phyloP scores from a whole-genome alignment of 1,140 invertebrate species.

The Euura saliciscinereae region DNA sequence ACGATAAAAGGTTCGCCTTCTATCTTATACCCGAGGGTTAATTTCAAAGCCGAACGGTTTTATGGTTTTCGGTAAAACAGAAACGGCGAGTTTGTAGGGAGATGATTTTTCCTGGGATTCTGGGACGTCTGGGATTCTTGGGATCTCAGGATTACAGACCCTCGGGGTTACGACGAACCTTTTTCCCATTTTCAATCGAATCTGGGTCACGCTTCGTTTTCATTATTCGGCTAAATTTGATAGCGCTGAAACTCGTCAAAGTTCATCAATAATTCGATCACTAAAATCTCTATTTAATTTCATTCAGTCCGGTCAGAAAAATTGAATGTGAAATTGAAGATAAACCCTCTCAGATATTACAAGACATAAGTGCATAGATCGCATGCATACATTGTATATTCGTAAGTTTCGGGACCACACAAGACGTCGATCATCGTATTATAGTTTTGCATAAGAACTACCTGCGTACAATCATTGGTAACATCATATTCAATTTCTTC shows the following conservation, averaged over 20 bases:
- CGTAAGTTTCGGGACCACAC: constrained; percentile 36
- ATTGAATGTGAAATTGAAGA: too few species aligned
- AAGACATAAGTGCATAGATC: too few species aligned
- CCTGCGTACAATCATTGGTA: constrained; percentile 40
- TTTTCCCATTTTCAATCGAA: constrained; percentile 21
- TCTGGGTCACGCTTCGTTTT: constrained; percentile 9
- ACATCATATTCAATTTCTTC: constrained; percentile 48
- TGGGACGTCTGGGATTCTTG: neutral
- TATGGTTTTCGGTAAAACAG: constrained; percentile 26
- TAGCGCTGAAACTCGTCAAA: neutral
- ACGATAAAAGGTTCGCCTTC: too few species aligned
- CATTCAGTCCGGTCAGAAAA: too few species aligned
- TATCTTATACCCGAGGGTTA: constrained; percentile 19
- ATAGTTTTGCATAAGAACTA: constrained; percentile 41
- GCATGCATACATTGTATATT: neutral
- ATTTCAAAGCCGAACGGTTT: constrained; percentile 30
- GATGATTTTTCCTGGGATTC: constrained; percentile 21
- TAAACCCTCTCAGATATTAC: too few species aligned
- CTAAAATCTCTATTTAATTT: neutral
- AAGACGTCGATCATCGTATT: constrained; percentile 32
- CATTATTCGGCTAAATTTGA: neutral
- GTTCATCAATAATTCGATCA: neutral
- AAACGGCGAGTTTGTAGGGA: constrained; percentile 11
- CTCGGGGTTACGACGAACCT: constrained; percentile 14
- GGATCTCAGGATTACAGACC: neutral